phyloP scores from a whole-genome alignment of 2,113 vertebrate genomes.

The Bucco capensis region DNA sequence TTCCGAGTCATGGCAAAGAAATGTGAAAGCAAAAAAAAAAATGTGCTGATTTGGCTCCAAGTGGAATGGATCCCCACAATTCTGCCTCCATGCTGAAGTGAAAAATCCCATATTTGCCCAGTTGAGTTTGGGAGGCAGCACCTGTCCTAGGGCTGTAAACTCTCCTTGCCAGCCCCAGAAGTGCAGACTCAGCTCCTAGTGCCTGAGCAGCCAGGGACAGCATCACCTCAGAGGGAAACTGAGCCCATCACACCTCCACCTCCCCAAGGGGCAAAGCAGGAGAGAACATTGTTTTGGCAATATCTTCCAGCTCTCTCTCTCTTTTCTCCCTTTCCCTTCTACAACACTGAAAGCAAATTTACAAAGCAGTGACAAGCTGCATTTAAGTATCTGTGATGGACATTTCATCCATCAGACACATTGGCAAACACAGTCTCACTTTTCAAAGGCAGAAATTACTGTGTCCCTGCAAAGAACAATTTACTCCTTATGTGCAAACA shows the following conservation, averaged over 20 bases:
- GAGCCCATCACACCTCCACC: fast-evolving
- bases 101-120: neutral
- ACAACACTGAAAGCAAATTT: neutral
- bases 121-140: neutral
- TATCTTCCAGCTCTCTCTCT: neutral
- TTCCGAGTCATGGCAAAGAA: fast-evolving
- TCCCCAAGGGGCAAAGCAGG: neutral
- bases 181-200: neutral
- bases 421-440: neutral
- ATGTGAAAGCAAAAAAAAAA: neutral
- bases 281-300: fast-evolving
- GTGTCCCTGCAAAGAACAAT: neutral
- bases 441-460: neutral
- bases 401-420: neutral
- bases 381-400: neutral
- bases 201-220: neutral
- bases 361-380: neutral
- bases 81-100: neutral
- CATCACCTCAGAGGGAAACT: neutral
- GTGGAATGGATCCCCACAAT: neutral
- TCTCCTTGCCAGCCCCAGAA: neutral
- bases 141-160: neutral
- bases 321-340: neutral
- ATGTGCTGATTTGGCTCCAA: neutral
- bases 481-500: neutral